Conservation (phyloP, 2,113 vertebrate species). For the Chloebia gouldiae region DNA sequence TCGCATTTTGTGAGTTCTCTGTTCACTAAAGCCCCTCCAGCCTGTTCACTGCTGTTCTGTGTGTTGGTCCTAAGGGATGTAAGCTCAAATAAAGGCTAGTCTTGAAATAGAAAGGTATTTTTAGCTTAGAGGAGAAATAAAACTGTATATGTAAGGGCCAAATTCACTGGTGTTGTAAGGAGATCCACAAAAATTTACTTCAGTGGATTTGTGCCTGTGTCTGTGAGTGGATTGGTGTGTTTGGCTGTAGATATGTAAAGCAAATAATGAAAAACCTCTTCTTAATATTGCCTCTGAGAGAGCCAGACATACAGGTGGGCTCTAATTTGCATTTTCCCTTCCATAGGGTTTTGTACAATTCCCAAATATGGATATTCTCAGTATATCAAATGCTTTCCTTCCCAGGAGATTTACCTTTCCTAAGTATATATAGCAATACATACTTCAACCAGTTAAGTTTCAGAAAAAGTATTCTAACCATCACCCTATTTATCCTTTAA, state of each 20-base stretch:
- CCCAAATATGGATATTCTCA: background rate
- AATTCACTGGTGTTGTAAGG: conserved; percentile 1
- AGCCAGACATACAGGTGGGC: background rate
- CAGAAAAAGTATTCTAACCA: background rate
- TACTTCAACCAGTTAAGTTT: background rate
- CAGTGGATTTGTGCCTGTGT: background rate
- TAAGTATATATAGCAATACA: background rate
- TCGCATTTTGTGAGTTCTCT: conserved; percentile 66
- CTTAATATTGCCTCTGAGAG: background rate
- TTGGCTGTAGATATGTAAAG: background rate
- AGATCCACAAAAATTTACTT: conserved; percentile 3
- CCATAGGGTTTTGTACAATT: background rate
- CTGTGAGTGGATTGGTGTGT: background rate
- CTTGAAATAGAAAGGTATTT: conserved; percentile 66
- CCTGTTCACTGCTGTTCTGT: conserved; percentile 47
- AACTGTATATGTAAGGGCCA: conserved; percentile 15
- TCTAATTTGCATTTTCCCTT: background rate
- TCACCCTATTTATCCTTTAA: background rate
- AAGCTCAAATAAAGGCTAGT: conserved; percentile 66
- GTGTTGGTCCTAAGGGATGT: conserved; percentile 60
- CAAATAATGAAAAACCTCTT: background rate
- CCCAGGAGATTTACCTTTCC: background rate
- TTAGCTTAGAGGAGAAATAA: conserved; percentile 64
- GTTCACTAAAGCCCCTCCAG: conserved; percentile 64
- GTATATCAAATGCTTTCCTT: background rate